phyloP scores from a whole-genome alignment of 2,888 invertebrate genomes.

The Eupithecia exiguata region DNA sequence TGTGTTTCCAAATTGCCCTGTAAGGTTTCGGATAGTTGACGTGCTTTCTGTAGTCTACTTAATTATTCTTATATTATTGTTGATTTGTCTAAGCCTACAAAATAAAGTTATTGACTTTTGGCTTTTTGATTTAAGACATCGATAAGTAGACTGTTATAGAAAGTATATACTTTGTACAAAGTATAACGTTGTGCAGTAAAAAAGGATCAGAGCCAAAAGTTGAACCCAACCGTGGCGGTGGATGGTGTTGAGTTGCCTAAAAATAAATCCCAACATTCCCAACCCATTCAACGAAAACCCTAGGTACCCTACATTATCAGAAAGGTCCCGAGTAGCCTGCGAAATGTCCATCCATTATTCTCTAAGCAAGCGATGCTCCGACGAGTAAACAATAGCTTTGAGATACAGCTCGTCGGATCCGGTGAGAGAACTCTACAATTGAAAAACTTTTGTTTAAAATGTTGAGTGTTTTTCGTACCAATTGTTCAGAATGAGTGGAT shows the following conservation, averaged over 20 bases:
- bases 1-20: not conserved
- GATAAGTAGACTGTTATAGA: too few species aligned
- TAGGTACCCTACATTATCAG: conserved; percentile 10
- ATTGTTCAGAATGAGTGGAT: conserved; percentile 17
- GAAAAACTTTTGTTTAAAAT: conserved; percentile 35
- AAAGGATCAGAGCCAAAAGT: not conserved
- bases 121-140: too few species aligned
- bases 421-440: conserved; percentile 28
- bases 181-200: not conserved
- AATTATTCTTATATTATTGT: too few species aligned
- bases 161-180: too few species aligned
- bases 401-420: conserved; percentile 23
- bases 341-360: conserved; percentile 28
- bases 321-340: conserved; percentile 19
- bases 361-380: conserved; percentile 20
- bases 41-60: not conserved
- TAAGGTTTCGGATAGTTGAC: not conserved
- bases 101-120: too few species aligned
- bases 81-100: too few species aligned
- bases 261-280: not conserved
- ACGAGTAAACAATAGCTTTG: conserved; percentile 27
- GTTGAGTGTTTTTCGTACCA: conserved; percentile 27
- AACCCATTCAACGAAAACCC: not conserved
- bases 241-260: not conserved
- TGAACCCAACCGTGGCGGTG: not conserved